Evolutionary conservation across 2,797 vertebrate genomes (phyloP).

Genomic region (Cichlasoma orientale): DNA sequence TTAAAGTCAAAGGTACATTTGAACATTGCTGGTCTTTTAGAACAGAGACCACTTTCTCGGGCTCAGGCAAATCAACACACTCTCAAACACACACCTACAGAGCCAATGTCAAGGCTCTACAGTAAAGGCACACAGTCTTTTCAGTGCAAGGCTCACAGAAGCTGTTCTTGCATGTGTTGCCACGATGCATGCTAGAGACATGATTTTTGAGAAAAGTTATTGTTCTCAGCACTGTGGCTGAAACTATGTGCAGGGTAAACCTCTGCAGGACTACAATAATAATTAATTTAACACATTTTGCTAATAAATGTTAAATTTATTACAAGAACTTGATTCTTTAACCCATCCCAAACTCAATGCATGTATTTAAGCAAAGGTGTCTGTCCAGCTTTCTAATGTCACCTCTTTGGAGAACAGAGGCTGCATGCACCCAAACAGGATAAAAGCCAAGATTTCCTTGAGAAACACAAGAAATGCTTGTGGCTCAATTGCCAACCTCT

Average conservation of each 20-base stretch:
- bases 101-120: slow-evolving; percentile 44
- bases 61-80: slow-evolving; percentile 20
- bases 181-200: not conserved
- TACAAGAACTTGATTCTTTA: not conserved
- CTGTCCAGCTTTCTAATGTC: not conserved
- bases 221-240: slow-evolving; percentile 32
- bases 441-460: not conserved
- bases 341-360: not conserved
- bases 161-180: slow-evolving; percentile 22
- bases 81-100: not conserved
- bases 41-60: slow-evolving; percentile 14
- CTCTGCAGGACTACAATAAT: not conserved
- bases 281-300: not conserved
- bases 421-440: not conserved
- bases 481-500: no score
- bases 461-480: no score
- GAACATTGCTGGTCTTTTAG: slow-evolving; percentile 18
- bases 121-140: slow-evolving; percentile 24
- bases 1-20: slow-evolving; percentile 39
- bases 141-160: slow-evolving; percentile 15
- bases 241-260: slow-evolving; percentile 39
- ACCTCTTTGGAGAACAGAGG: not conserved
- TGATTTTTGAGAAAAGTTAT: slow-evolving; percentile 10
- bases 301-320: not conserved
- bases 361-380: not conserved